Evolutionary conservation across 2,797 vertebrate genomes (phyloP).

Genomic region (Enteromius unitaeniatus): DNA sequence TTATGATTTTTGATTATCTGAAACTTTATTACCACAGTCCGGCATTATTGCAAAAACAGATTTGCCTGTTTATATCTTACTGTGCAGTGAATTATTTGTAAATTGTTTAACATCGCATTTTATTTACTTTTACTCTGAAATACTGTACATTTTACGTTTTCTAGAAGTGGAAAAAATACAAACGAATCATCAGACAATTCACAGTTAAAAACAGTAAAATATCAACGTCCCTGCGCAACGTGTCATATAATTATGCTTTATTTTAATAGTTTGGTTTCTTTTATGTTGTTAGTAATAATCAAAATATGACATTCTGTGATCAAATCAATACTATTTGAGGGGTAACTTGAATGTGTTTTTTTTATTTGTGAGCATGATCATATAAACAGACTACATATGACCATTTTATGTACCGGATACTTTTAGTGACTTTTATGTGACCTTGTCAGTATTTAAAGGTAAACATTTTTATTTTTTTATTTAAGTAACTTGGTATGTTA

Average conservation of each 20-base stretch:
- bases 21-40: background rate
- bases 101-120: background rate
- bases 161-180: background rate
- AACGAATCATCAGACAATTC: background rate
- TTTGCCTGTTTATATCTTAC: background rate
- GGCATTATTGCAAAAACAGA: background rate
- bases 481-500: background rate
- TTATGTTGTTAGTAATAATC: background rate
- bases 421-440: background rate
- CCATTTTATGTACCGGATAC: background rate
- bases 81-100: background rate
- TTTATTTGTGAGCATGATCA: background rate
- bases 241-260: background rate
- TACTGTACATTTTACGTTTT: background rate
- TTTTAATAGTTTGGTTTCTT: background rate
- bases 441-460: background rate
- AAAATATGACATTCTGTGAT: background rate
- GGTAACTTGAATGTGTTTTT: background rate
- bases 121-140: background rate
- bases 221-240: background rate
- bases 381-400: background rate
- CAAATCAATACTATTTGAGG: background rate
- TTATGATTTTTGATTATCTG: background rate
- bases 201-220: background rate
- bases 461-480: background rate